A percentile compares a stretch with the other conserved stretches of the same genome.
phyloP scores from a whole-genome alignment of 2,113 vertebrate species.

The Amia ocellicauda region DNA sequence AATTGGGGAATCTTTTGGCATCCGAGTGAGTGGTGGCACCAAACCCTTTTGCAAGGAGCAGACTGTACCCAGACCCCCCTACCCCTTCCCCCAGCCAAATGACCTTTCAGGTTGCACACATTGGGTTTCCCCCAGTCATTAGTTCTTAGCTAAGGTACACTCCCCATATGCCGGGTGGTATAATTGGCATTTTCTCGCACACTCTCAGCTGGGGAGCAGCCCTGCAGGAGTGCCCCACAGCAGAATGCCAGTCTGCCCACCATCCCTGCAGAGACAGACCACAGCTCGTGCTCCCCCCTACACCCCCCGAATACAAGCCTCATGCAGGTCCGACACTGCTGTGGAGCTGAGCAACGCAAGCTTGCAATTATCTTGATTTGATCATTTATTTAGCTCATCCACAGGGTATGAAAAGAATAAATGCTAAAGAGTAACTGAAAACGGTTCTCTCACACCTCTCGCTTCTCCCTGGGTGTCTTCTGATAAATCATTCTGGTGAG shows the following conservation, averaged over 20 bases:
- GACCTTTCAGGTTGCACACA: constrained; percentile 54
- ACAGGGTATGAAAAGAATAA: too few relatives aligned
- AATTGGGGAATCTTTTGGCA: constrained; percentile 58
- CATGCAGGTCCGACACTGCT: too few relatives aligned
- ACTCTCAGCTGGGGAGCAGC: constrained; percentile 33
- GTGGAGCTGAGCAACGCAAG: too few relatives aligned
- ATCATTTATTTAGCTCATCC: too few relatives aligned
- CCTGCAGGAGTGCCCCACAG: constrained; percentile 39
- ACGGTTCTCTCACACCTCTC: too few relatives aligned
- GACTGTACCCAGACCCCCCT: too few relatives aligned
- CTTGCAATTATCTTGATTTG: too few relatives aligned
- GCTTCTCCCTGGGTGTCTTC: too few relatives aligned
- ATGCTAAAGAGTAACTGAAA: too few relatives aligned
- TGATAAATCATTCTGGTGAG: too few relatives aligned
- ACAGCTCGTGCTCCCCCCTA: not conserved
- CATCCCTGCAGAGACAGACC: constrained; percentile 38
- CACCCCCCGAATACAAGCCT: too few relatives aligned
- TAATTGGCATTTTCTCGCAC: constrained; percentile 58
- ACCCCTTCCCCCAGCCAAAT: constrained; percentile 11
- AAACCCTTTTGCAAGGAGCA: not conserved
- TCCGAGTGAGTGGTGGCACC: constrained; percentile 32
- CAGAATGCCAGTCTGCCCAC: constrained; percentile 36
- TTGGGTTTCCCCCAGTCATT: constrained; percentile 59
- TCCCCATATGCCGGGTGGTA: constrained; percentile 59
- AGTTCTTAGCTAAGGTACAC: constrained; percentile 31